A percentile compares a stretch with the other conserved stretches of the same genome.
Evolutionary conservation across 2,888 invertebrate genomes (phyloP).

Genomic region (Synergus itoensis): DNA sequence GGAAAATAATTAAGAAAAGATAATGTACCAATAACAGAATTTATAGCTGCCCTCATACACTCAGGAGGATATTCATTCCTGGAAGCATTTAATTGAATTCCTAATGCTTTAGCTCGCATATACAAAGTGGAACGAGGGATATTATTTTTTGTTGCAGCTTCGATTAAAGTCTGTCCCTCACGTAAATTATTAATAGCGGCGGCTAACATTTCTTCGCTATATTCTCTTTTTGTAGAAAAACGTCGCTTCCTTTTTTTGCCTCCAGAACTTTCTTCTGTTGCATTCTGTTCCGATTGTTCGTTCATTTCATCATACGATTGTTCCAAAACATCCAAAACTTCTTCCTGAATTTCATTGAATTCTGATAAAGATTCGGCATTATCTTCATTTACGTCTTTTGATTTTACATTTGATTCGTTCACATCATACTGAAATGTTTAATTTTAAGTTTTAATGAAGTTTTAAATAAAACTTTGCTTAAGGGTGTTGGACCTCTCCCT

Average conservation of each 20-base stretch:
- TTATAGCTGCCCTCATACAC: constrained; percentile 75
- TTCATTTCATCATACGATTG: constrained; percentile 52
- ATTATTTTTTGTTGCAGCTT: constrained; percentile 74
- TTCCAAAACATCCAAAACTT: constrained; percentile 53
- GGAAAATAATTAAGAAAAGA: not conserved
- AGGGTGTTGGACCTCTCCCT: too few species aligned
- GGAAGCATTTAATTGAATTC: constrained; percentile 73
- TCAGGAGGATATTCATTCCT: constrained; percentile 76
- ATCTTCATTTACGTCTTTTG: constrained; percentile 59
- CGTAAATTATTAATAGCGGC: constrained; percentile 75
- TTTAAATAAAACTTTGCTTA: too few species aligned
- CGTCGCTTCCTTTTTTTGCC: constrained; percentile 65
- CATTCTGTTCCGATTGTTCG: constrained; percentile 43
- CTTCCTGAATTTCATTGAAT: constrained; percentile 58
- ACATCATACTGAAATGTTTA: constrained; percentile 10
- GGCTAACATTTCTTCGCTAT: constrained; percentile 73
- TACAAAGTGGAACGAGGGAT: constrained; percentile 78
- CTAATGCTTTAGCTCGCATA: constrained; percentile 75
- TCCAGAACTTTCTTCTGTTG: constrained; percentile 43
- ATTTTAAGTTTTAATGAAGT: too few species aligned
- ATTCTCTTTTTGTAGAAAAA: constrained; percentile 69
- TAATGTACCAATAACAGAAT: constrained; percentile 73
- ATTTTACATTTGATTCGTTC: constrained; percentile 43
- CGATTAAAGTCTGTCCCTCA: constrained; percentile 73
- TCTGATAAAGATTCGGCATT: constrained; percentile 55